Evolutionary conservation across 2,113 vertebrate species (phyloP).

Genomic region (Pelodiscus sinensis): DNA sequence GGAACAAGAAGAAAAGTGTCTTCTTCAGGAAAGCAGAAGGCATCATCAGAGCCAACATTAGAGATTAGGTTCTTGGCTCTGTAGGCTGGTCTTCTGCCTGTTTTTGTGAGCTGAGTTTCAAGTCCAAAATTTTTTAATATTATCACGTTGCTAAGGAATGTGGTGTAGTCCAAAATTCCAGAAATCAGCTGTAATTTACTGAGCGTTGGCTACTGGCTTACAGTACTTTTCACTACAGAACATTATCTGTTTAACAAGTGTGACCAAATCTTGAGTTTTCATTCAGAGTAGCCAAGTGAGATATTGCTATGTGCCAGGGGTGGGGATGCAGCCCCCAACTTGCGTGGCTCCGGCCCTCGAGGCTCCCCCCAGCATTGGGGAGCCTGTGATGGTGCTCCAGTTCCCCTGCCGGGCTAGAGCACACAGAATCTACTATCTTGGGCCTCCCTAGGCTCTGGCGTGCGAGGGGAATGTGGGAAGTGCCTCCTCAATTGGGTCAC

Average conservation of each 20-base stretch:
- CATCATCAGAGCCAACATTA: not conserved
- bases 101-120: not conserved
- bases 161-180: not conserved
- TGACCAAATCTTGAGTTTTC: not conserved
- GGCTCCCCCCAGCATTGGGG: no score
- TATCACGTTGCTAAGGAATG: not conserved
- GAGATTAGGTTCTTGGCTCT: not conserved
- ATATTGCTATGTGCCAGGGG: not conserved
- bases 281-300: not conserved
- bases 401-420: no score
- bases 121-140: not conserved
- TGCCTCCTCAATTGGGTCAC: no score
- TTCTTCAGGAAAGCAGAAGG: not conserved
- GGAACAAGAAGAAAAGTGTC: not conserved
- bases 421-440: no score
- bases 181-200: not conserved
- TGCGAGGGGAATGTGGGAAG: no score
- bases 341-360: no score
- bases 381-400: no score
- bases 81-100: rapidly evolving
- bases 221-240: not conserved
- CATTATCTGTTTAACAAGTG: rapidly evolving
- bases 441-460: no score
- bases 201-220: not conserved
- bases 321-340: no score